Evolutionary conservation across 2,113 vertebrate genomes (phyloP).

Genomic region (Dolichallabes microphthalmus): DNA sequence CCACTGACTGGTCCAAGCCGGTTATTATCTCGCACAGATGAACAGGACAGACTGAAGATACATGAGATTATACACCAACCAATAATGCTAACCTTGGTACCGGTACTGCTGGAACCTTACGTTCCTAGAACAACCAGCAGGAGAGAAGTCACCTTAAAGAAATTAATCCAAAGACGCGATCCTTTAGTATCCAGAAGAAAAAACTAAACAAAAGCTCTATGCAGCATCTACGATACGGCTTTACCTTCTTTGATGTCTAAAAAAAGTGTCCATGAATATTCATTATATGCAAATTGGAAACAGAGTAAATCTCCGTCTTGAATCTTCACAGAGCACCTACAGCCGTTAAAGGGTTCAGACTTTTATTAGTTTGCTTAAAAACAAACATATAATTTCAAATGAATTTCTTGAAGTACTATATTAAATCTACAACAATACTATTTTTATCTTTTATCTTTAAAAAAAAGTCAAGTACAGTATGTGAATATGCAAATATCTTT

Average conservation of each 20-base stretch:
- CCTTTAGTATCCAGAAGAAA: neutral
- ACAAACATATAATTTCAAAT: neutral
- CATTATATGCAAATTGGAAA: neutral
- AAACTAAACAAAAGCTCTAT: neutral
- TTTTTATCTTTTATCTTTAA: neutral
- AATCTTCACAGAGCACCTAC: neutral
- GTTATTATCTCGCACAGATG: slow-evolving; percentile 17
- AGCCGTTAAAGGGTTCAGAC: neutral
- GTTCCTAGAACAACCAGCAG: neutral
- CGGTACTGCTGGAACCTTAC: neutral
- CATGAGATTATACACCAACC: neutral
- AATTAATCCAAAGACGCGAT: neutral
- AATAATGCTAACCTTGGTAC: neutral
- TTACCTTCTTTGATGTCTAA: neutral
- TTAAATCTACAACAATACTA: neutral
- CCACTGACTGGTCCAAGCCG: slow-evolving; percentile 5
- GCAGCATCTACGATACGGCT: neutral
- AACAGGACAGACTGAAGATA: neutral
- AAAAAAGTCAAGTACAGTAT: neutral
- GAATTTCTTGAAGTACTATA: neutral
- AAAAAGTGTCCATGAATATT: neutral
- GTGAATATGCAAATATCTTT: neutral
- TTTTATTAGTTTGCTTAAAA: neutral
- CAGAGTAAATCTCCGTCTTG: neutral
- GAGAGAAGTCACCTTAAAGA: neutral